Base-by-base conservation (phyloP, 92 coral and sea anemone genomes). In the Metridium senile region DNA sequence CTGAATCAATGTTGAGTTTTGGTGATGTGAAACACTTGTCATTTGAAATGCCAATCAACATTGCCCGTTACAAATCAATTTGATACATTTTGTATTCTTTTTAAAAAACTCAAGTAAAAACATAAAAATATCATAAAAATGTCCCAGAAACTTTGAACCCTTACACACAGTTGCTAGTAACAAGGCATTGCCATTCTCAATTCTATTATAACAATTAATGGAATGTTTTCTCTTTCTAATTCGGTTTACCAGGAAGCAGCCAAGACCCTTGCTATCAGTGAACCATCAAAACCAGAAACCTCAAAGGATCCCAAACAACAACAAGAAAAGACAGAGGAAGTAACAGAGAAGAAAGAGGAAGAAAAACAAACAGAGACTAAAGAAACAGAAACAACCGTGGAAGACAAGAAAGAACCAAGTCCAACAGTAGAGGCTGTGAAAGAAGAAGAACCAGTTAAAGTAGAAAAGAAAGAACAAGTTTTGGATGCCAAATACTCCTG, bases 401-500 rank as follows among this genome's bases (percentile, higher is more conserved):
- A 80, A 52, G 59, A 1, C 29, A 63, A 63, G 31, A 39, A 63
- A 28, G 69, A 58, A 17, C 30, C 21, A 23, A 9, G 4, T 10
- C 30, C 65, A 21, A 17, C 31, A 9, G 17, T 4, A 2, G 31
- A 21, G 6, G 13, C 65, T 26, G 2, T 31, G 25, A 31, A 45
- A 45, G 51, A 53, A 56, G 64, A 64, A 62, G 65, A 65, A 46
- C 30, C 72, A 43, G 53, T 23, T 43, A 75, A 75, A 39, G 70
- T 31, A 63, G 80, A 75, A 39, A 61, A 75, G 80, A 75, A 79
- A 62, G 70, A 22, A 11, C 67, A 73, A 29, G 67, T 22, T 57
- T 59, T 79, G 22, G 84, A 79, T 58, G 85, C 90, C 43, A 93
- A 81, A 67, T 96, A 96, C 82, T 83, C 91, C 0, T 96, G 96